Percentiles rank a stretch among this genome's conserved stretches.
phyloP scores from a whole-genome alignment of 2,113 vertebrate species.

The Porphyrio hochstetteri region DNA sequence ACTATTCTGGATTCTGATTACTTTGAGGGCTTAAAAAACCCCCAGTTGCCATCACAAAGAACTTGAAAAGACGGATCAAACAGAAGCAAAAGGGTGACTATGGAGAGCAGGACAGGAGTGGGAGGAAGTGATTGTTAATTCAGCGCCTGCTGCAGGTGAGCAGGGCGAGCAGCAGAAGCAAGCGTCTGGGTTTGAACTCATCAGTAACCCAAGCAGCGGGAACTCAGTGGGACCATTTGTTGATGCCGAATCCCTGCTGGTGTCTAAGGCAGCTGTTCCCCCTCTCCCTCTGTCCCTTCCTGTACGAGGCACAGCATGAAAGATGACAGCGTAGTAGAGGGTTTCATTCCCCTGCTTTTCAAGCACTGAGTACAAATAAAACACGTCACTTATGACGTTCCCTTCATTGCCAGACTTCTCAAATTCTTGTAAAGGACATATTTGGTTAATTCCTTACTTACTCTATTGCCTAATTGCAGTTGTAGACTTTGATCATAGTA shows the following conservation, averaged over 20 bases:
- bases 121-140: not conserved
- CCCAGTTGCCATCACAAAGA: not conserved
- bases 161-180: not conserved
- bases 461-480: not conserved
- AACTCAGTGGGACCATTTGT: conserved; percentile 1
- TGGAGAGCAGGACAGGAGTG: not conserved
- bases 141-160: not conserved
- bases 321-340: not conserved
- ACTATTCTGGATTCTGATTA: not conserved
- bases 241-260: not conserved
- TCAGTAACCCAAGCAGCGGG: not conserved
- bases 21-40: not conserved
- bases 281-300: not conserved
- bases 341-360: not conserved
- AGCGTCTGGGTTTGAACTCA: not conserved
- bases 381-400: not conserved
- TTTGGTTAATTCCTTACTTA: not conserved
- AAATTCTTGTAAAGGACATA: not conserved
- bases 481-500: not conserved
- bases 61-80: not conserved
- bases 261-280: not conserved
- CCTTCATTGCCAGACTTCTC: not conserved
- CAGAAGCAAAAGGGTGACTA: not conserved
- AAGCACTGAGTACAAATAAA: not conserved
- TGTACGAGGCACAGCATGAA: not conserved